These are phyloP conservation scores for Hirundo rustica DNA, from an alignment of 2,797 vertebrate species.

Conservation along the genomic window DNA sequence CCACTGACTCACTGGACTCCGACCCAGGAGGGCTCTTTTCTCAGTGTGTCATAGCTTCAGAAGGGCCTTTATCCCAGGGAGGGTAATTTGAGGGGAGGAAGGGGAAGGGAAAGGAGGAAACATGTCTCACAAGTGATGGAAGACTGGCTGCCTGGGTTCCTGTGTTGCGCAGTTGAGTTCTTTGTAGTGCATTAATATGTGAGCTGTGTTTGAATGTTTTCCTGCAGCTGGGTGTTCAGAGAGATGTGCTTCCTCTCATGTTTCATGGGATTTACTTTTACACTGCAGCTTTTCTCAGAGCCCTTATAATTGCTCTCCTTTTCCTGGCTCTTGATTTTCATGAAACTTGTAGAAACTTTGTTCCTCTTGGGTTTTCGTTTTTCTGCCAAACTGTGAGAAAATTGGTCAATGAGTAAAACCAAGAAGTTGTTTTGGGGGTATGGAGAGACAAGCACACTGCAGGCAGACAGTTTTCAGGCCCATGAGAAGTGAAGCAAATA, in stretches of 20 bases:
- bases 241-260: neutral
- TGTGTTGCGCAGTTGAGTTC: neutral
- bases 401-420: neutral
- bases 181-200: neutral
- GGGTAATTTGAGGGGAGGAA: neutral
- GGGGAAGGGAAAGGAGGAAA: neutral
- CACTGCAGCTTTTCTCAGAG: neutral
- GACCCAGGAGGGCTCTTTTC: neutral
- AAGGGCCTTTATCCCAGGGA: neutral
- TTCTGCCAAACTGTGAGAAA: neutral
- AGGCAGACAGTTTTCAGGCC: neutral
- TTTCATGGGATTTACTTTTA: conserved; percentile 1
- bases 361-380: neutral
- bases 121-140: neutral
- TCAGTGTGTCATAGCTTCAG: neutral
- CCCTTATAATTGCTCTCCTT: neutral
- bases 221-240: neutral
- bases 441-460: neutral
- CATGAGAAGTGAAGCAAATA: neutral
- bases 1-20: neutral
- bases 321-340: neutral
- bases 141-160: neutral
- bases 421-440: neutral
- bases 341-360: conserved; percentile 15
- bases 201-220: conserved; percentile 1